A percentile compares a stretch with the other conserved stretches of the same genome.
These are phyloP conservation scores for Heliconius hortense DNA, from an alignment of 2,888 invertebrate genomes.

Conservation along the genomic window DNA sequence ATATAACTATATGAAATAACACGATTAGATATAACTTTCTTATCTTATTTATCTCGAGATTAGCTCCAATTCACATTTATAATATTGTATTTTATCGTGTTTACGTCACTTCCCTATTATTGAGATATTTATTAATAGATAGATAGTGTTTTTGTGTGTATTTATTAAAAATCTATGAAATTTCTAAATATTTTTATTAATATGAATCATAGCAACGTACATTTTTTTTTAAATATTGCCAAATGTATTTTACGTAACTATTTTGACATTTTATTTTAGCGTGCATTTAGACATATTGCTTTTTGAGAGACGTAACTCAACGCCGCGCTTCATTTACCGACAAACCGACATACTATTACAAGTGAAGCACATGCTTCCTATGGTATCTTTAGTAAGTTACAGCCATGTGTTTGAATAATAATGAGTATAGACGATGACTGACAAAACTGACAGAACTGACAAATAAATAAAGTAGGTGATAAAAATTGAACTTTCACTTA, in stretches of 20 bases:
- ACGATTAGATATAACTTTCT: constrained; percentile 20
- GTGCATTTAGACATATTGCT: too few species aligned
- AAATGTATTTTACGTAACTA: background rate
- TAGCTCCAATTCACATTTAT: background rate
- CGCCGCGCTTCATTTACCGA: background rate
- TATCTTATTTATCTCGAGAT: constrained; percentile 7
- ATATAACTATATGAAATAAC: background rate
- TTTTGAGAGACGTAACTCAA: background rate
- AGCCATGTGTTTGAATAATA: too few species aligned
- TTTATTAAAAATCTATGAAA: background rate
- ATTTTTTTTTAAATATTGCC: background rate
- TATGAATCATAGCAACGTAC: background rate
- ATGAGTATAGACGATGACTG: constrained; percentile 2
- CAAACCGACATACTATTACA: too few species aligned
- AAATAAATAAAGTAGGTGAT: constrained; percentile 1
- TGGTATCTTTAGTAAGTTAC: too few species aligned
- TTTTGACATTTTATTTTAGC: too few species aligned
- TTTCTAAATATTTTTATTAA: background rate
- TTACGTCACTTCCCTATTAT: constrained; percentile 30
- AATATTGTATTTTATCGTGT: background rate
- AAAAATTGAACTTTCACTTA: constrained; percentile 28
- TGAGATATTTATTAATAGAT: constrained; percentile 6
- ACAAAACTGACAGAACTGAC: background rate
- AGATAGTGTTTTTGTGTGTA: background rate
- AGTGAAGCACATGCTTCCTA: too few species aligned